Evolutionary conservation across 2,888 invertebrate genomes (phyloP).

Genomic region (Hydriomena furcata): DNA sequence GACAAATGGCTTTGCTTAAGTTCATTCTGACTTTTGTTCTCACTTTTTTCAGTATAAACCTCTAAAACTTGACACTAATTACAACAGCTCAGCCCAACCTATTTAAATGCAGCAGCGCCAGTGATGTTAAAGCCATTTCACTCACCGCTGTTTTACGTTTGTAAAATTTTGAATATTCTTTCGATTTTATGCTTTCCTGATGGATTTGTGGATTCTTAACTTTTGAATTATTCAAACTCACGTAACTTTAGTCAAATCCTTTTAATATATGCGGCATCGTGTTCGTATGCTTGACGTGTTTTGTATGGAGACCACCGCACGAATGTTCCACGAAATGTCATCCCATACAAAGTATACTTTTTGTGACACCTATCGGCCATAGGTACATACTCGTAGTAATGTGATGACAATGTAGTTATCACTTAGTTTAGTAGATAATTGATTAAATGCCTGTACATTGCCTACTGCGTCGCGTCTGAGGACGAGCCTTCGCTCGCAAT

Average conservation of each 20-base stretch:
- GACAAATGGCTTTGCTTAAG: too few species aligned
- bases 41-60: too few species aligned
- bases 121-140: conserved; percentile 1
- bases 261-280: neutral
- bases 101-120: conserved; percentile 4
- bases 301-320: too few species aligned
- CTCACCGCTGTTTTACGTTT: neutral
- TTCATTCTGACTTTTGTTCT: too few species aligned
- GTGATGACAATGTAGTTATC: too few species aligned
- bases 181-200: conserved; percentile 8
- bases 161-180: neutral
- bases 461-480: conserved; percentile 14
- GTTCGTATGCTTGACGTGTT: too few species aligned
- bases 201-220: conserved; percentile 5
- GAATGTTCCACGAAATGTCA: too few species aligned
- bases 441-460: neutral
- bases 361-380: too few species aligned
- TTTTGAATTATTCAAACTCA: conserved; percentile 9
- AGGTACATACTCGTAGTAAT: too few species aligned
- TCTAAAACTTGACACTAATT: neutral
- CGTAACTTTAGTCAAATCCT: conserved; percentile 10
- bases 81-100: neutral
- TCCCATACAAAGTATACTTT: too few species aligned
- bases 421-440: too few species aligned
- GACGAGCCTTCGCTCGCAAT: conserved; percentile 30